phyloP scores from a whole-genome alignment of 2,113 vertebrate genomes.

The Collichthys lucidus region DNA sequence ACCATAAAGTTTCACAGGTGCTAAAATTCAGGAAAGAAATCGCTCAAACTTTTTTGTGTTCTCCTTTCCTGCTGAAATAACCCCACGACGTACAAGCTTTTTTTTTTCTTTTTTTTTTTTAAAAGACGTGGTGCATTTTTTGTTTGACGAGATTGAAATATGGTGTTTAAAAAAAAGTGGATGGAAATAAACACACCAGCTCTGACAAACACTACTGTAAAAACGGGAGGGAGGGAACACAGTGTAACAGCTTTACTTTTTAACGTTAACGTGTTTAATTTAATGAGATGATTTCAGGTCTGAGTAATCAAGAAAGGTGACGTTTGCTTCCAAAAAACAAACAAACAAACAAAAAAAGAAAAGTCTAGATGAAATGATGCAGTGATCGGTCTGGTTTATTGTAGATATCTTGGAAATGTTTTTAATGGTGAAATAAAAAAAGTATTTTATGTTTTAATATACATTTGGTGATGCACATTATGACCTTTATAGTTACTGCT shows the following conservation, averaged over 20 bases:
- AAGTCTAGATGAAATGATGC: conserved; percentile 32
- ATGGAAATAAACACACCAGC: conserved; percentile 46
- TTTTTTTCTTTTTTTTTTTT: neutral
- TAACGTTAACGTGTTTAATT: conserved; percentile 11
- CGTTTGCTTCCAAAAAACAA: conserved; percentile 11
- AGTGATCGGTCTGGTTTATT: conserved; percentile 31
- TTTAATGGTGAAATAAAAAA: conserved; percentile 71
- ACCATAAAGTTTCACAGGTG: conserved; percentile 46
- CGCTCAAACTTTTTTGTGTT: neutral
- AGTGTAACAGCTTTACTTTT: conserved; percentile 43
- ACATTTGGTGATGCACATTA: conserved; percentile 19
- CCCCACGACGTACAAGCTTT: neutral
- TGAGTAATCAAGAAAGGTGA: neutral
- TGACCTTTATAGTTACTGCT: neutral
- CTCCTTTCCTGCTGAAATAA: neutral
- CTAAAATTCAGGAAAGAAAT: conserved; percentile 46
- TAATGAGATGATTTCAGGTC: conserved; percentile 8
- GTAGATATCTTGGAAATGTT: conserved; percentile 67
- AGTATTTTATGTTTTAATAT: conserved; percentile 71
- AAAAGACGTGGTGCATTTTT: conserved; percentile 19
- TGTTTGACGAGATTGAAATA: conserved; percentile 12
- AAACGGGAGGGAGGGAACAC: conserved; percentile 27
- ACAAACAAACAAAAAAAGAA: too few species aligned
- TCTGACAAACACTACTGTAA: conserved; percentile 51
- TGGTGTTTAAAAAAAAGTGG: neutral